These are phyloP conservation scores for Ophion ventricosus DNA, from an alignment of 2,888 invertebrate species.

Conservation along the genomic window DNA sequence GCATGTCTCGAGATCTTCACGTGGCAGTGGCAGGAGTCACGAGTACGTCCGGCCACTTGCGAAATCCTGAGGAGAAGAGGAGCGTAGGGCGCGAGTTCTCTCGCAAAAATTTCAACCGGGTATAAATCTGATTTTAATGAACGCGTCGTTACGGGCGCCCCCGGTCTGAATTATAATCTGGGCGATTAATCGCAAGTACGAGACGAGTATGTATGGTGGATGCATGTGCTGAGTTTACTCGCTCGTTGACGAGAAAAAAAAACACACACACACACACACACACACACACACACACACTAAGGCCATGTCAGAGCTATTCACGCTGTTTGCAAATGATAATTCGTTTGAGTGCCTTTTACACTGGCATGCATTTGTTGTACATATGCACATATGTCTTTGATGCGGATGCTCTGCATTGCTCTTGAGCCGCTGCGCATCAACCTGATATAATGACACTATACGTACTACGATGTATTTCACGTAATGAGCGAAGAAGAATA, in stretches of 20 bases:
- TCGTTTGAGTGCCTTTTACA: constrained; percentile 53
- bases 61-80: constrained; percentile 38
- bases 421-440: constrained; percentile 9
- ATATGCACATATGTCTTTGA: neutral
- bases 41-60: constrained; percentile 58
- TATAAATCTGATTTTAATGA: constrained; percentile 74
- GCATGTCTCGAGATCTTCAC: neutral
- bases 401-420: no score
- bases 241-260: constrained; percentile 11
- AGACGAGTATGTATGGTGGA: constrained; percentile 33
- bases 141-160: constrained; percentile 68
- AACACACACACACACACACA: neutral
- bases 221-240: neutral
- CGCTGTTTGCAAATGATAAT: constrained; percentile 68
- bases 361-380: constrained; percentile 5
- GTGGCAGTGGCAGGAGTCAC: constrained; percentile 16
- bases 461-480: constrained; percentile 43
- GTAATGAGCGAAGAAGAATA: constrained; percentile 32
- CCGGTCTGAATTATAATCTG: constrained; percentile 70
- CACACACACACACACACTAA: no score
- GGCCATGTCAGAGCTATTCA: constrained; percentile 32
- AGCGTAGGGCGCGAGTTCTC: constrained; percentile 42
- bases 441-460: constrained; percentile 45
- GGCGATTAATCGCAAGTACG: constrained; percentile 70
- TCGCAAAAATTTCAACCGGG: constrained; percentile 68